phyloP scores from a whole-genome alignment of 2,113 vertebrate genomes.

The Carollia perspicillata region DNA sequence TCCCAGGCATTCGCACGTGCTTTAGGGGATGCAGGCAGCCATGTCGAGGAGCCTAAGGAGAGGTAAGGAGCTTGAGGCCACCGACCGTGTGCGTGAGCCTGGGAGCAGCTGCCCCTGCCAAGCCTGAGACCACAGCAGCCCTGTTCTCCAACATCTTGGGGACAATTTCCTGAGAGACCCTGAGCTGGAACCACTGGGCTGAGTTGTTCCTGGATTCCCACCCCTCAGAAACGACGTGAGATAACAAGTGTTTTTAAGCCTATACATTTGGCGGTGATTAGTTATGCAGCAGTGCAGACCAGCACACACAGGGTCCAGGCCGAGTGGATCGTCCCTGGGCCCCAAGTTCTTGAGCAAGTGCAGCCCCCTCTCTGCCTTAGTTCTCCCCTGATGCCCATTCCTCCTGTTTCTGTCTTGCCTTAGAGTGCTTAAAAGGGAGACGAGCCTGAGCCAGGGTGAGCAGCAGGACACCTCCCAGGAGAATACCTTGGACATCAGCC shows the following conservation, averaged over 20 bases:
- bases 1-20: background rate
- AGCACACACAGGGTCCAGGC: background rate
- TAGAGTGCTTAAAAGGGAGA: background rate
- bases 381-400: background rate
- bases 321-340: too few relatives aligned
- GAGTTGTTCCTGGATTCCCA: background rate
- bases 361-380: accelerated
- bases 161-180: background rate
- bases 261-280: background rate
- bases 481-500: conserved; percentile 35
- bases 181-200: background rate
- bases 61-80: background rate
- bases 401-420: background rate
- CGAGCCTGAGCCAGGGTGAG: background rate
- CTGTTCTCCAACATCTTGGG: background rate
- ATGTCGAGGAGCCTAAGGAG: background rate
- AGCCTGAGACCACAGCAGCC: background rate
- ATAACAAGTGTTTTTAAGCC: background rate
- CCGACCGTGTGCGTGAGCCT: background rate
- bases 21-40: background rate
- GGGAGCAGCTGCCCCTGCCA: background rate
- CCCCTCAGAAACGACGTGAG: background rate
- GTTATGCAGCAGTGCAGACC: accelerated
- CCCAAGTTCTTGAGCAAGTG: background rate
- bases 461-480: background rate